A percentile compares a stretch with the other conserved stretches of the same genome.
These are phyloP conservation scores for Datnioides undecimradiatus DNA, from an alignment of 2,113 vertebrate species.

Conservation along the genomic window DNA sequence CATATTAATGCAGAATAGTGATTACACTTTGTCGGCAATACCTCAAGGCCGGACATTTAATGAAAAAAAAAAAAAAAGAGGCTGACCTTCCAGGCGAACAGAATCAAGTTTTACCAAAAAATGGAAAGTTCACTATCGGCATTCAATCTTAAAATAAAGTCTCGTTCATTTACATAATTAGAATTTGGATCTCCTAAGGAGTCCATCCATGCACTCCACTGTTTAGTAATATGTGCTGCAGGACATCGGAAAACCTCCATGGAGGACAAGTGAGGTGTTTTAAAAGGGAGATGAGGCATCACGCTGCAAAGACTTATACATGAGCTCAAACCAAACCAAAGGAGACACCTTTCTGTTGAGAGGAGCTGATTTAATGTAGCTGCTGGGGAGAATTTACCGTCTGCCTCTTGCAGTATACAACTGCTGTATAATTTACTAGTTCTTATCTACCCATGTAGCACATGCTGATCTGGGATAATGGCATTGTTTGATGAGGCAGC, in stretches of 20 bases:
- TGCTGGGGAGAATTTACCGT: slow-evolving; percentile 58
- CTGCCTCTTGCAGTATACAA: slow-evolving; percentile 45
- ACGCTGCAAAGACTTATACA: slow-evolving; percentile 44
- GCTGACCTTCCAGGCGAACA: slow-evolving; percentile 69
- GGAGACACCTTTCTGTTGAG: slow-evolving; percentile 59
- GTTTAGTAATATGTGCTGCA: slow-evolving; percentile 69
- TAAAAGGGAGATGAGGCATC: slow-evolving; percentile 72
- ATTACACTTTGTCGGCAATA: slow-evolving; percentile 68
- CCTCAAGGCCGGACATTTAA: slow-evolving; percentile 70
- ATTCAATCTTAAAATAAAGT: slow-evolving; percentile 73
- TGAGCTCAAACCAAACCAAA: slow-evolving; percentile 60
- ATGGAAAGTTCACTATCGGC: slow-evolving; percentile 67
- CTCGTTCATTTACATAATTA: slow-evolving; percentile 75
- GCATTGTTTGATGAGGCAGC: slow-evolving; percentile 69
- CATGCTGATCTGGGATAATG: slow-evolving; percentile 66
- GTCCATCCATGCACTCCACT: slow-evolving; percentile 35
- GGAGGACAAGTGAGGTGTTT: slow-evolving; percentile 65
- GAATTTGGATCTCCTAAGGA: slow-evolving; percentile 65
- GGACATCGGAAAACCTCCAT: slow-evolving; percentile 52
- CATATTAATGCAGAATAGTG: slow-evolving; percentile 73
- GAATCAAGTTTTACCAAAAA: slow-evolving; percentile 58
- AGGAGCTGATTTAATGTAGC: slow-evolving; percentile 63
- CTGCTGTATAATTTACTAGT: slow-evolving; percentile 68
- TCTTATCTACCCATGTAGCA: slow-evolving; percentile 67
- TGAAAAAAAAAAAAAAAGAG: slow-evolving; percentile 54